phyloP scores from a whole-genome alignment of 2,113 vertebrate species.

The Condylura cristata region DNA sequence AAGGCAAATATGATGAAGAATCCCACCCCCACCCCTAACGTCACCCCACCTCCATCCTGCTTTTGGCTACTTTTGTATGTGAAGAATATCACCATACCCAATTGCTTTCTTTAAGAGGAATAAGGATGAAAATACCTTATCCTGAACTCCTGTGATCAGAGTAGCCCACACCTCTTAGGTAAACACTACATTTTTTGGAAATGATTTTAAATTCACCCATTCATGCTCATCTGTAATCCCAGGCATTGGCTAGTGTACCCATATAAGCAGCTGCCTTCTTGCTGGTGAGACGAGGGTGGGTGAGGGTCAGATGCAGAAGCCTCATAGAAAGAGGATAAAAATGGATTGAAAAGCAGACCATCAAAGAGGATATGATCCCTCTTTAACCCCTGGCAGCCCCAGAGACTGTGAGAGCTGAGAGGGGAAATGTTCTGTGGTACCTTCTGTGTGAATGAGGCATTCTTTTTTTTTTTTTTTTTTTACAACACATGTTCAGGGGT shows the following conservation, averaged over 20 bases:
- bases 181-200: background rate
- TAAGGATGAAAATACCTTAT: conserved; percentile 45
- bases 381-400: conserved; percentile 2
- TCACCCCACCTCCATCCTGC: background rate
- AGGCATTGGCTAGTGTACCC: background rate
- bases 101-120: conserved; percentile 6
- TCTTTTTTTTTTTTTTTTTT: conserved; percentile 67
- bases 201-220: background rate
- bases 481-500: background rate
- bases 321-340: conserved; percentile 10
- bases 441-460: conserved; percentile 50
- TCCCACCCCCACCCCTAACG: background rate
- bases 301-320: conserved; percentile 24
- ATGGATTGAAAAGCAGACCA: background rate
- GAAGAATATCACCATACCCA: conserved; percentile 48
- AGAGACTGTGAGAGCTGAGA: background rate
- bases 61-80: conserved; percentile 56
- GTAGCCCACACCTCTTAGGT: background rate
- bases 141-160: background rate
- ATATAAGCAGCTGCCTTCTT: background rate
- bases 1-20: conserved; percentile 72
- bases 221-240: background rate
- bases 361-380: background rate
- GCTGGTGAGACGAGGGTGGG: background rate
- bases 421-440: background rate